phyloP scores from a whole-genome alignment of 2,888 invertebrate genomes.

The Diarsia brunnea region DNA sequence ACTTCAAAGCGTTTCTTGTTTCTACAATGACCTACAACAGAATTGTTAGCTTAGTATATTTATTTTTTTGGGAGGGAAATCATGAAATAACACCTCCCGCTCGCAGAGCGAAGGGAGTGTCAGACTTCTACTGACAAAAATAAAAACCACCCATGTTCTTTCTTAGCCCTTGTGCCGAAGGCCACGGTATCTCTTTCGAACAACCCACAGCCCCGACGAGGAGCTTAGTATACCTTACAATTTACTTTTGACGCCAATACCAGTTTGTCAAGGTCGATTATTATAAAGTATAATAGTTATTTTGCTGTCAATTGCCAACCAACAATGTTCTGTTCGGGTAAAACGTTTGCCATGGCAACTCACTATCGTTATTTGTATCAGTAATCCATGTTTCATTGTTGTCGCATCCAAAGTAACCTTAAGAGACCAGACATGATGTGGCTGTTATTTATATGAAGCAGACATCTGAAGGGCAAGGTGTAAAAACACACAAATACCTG shows the following conservation, averaged over 20 bases:
- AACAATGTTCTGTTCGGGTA: background rate
- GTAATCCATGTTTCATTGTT: background rate
- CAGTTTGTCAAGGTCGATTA: background rate
- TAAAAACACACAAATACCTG: slow-evolving; percentile 15
- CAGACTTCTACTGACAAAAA: no score
- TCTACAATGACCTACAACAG: background rate
- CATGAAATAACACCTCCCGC: no score
- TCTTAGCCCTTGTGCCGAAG: no score
- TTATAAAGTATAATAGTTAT: background rate
- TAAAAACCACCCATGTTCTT: no score
- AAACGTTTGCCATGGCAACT: background rate
- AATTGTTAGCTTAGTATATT: background rate
- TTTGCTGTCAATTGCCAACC: background rate
- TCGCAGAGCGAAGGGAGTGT: no score
- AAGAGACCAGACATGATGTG: slow-evolving; percentile 5
- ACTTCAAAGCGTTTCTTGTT: background rate
- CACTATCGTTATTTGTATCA: background rate
- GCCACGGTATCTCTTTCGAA: no score
- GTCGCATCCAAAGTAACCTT: slow-evolving; percentile 2
- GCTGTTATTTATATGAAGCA: background rate
- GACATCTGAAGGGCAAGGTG: slow-evolving; percentile 1
- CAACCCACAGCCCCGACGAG: no score
- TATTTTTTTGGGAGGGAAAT: background rate
- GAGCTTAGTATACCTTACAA: no score
- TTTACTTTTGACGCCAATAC: background rate